A percentile compares a stretch with the other conserved stretches of the same genome.
These are phyloP conservation scores for Muraenolepis orangiensis DNA, from an alignment of 2,797 vertebrate species.

Conservation along the genomic window DNA sequence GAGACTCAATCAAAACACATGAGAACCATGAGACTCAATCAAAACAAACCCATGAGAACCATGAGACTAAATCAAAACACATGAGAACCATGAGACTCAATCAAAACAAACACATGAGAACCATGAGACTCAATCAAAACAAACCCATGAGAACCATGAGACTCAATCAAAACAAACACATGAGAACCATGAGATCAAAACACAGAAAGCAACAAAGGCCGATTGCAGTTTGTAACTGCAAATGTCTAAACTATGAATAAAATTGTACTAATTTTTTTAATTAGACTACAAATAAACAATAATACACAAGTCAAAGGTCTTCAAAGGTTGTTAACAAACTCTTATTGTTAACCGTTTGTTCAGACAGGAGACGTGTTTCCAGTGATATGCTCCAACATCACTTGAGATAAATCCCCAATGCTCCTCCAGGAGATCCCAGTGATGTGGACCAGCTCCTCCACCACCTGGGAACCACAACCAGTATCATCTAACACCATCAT, in stretches of 20 bases:
- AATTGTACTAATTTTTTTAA: neutral
- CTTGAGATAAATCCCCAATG: conserved; percentile 78
- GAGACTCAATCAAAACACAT: too few species aligned
- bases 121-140: too few species aligned
- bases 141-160: too few species aligned
- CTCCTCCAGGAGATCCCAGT: conserved; percentile 84
- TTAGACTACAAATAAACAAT: neutral
- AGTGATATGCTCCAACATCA: conserved; percentile 74
- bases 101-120: too few species aligned
- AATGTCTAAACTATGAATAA: neutral
- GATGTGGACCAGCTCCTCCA: conserved; percentile 81
- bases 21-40: too few species aligned
- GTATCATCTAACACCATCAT: too few species aligned
- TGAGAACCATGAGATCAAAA: neutral
- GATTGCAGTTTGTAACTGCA: neutral
- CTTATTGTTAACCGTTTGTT: too few species aligned
- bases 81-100: too few species aligned
- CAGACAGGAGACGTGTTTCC: conserved; percentile 33
- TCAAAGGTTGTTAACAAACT: conserved; percentile 5
- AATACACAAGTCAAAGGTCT: neutral
- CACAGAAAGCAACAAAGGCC: neutral
- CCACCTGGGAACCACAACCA: too few species aligned
- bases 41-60: too few species aligned
- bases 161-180: neutral
- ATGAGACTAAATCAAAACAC: too few species aligned